phyloP scores from a whole-genome alignment of 2,888 invertebrate genomes.

The Argyresthia goedartella region DNA sequence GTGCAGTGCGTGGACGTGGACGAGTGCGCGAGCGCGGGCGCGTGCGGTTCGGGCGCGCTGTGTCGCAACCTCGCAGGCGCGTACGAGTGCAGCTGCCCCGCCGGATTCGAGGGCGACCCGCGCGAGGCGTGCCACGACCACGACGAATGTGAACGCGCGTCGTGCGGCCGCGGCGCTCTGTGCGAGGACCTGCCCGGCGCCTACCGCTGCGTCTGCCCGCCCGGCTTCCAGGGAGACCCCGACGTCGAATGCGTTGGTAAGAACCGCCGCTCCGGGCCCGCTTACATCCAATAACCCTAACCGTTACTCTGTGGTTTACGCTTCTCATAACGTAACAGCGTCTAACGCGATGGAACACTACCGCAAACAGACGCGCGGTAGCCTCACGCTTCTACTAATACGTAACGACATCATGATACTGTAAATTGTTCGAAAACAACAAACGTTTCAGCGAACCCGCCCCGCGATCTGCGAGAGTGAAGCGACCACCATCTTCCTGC shows the following conservation, averaged over 20 bases:
- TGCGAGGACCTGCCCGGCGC: conserved; percentile 86
- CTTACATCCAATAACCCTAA: conserved; percentile 35
- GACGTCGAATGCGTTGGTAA: conserved; percentile 81
- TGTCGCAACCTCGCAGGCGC: conserved; percentile 86
- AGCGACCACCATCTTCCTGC: not conserved
- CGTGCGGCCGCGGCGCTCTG: conserved; percentile 84
- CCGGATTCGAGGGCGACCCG: conserved; percentile 86
- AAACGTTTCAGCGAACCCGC: no score
- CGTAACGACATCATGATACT: no score
- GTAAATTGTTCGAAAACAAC: no score
- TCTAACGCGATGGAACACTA: conserved; percentile 58
- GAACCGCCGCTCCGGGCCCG: conserved; percentile 61
- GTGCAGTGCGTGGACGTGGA: conserved; percentile 83
- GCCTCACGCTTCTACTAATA: conserved; percentile 66
- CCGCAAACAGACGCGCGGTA: conserved; percentile 48
- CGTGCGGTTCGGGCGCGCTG: conserved; percentile 84
- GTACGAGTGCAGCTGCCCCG: conserved; percentile 86
- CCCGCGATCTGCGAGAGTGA: no score
- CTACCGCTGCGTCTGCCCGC: conserved; percentile 85
- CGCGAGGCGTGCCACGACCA: conserved; percentile 79
- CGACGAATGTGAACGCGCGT: conserved; percentile 80
- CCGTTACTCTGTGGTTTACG: conserved; percentile 48
- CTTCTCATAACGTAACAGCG: conserved; percentile 41
- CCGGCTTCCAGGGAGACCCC: conserved; percentile 86
- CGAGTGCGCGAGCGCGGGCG: conserved; percentile 80